Conservation (phyloP, 2,888 invertebrate genomes). For the Ennomos erosarius region DNA sequence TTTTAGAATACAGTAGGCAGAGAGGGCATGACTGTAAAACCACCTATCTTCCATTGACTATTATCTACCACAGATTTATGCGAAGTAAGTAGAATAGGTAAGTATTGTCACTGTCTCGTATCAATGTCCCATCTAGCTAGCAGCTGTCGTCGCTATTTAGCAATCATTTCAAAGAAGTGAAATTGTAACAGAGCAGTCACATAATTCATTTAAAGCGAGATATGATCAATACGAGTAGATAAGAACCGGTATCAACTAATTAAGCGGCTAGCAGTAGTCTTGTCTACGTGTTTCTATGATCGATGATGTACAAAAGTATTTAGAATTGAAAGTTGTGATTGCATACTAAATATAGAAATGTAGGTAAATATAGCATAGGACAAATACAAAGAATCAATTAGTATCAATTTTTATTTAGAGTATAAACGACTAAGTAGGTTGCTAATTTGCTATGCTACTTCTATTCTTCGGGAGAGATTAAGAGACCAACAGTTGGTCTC, state of each 20-base stretch:
- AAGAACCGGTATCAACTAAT: constrained; percentile 31
- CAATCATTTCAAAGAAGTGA: constrained; percentile 31
- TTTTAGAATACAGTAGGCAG: too few relatives aligned
- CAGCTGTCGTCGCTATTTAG: constrained; percentile 26
- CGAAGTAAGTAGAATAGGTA: too few relatives aligned
- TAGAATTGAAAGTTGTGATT: constrained; percentile 24
- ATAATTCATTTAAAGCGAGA: constrained; percentile 31
- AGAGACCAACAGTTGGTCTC: too few relatives aligned
- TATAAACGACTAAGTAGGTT: too few relatives aligned
- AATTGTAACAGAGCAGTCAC: constrained; percentile 30
- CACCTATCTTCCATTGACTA: too few relatives aligned
- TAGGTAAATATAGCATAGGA: background rate
- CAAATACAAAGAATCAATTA: too few relatives aligned
- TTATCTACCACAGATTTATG: too few relatives aligned
- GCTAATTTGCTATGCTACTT: too few relatives aligned
- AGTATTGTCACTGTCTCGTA: background rate
- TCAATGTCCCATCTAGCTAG: constrained; percentile 10
- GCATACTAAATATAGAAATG: background rate
- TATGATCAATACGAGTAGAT: constrained; percentile 26
- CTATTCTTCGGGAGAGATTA: too few relatives aligned
- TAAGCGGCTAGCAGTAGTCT: constrained; percentile 24
- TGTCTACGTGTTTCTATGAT: constrained; percentile 26
- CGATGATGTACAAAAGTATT: constrained; percentile 27
- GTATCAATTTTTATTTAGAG: too few relatives aligned
- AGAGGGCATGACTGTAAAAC: too few relatives aligned